Evolutionary conservation across 1,140 invertebrate species (phyloP).

Genomic region (Zaprionus camerounensis): DNA sequence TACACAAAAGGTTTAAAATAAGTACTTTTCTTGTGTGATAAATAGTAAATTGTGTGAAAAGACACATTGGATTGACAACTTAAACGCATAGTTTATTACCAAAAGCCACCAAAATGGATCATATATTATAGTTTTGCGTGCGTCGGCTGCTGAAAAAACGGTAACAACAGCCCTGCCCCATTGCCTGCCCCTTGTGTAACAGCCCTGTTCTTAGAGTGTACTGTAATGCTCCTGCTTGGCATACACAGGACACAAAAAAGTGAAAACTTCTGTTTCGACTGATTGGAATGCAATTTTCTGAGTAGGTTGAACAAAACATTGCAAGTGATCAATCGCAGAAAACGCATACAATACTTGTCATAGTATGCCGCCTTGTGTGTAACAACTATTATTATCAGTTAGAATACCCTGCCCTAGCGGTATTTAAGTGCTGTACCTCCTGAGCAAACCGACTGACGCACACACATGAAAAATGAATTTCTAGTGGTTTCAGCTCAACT

Average conservation of each 20-base stretch:
- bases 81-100: constrained; percentile 35
- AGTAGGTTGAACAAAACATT: constrained; percentile 14
- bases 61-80: constrained; percentile 48
- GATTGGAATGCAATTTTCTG: constrained; percentile 22
- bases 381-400: constrained; percentile 14
- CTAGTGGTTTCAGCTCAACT: constrained; percentile 57
- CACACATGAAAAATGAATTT: constrained; percentile 30
- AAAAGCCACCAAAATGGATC: constrained; percentile 46
- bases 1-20: constrained; percentile 78
- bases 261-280: constrained; percentile 30
- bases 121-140: constrained; percentile 65
- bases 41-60: constrained; percentile 47
- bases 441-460: neutral
- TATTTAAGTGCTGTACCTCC: constrained; percentile 32
- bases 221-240: constrained; percentile 28
- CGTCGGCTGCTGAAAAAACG: constrained; percentile 68
- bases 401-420: constrained; percentile 14
- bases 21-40: constrained; percentile 74
- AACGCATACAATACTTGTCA: neutral
- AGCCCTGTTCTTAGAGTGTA: constrained; percentile 48
- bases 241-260: constrained; percentile 39
- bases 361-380: constrained; percentile 8
- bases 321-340: neutral
- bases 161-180: constrained; percentile 68
- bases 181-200: constrained; percentile 67